Base-by-base conservation (phyloP, 2,113 vertebrate species). In the Bungarus multicinctus region DNA sequence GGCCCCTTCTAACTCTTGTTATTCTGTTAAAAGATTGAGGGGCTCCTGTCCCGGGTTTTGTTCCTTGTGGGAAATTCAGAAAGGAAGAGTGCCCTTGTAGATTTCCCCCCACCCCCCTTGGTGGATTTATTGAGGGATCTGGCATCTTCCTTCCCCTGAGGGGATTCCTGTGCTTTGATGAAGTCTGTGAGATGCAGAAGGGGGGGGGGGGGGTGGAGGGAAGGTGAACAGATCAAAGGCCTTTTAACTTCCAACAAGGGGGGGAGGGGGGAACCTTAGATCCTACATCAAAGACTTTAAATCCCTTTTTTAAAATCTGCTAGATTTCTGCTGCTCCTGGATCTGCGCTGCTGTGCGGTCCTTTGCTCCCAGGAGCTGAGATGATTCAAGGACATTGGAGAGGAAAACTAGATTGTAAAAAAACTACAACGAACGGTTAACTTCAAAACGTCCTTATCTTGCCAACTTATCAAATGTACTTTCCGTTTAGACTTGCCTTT, bases 201-300 rank as follows among this genome's bases (percentile, higher is more conserved):
- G 0, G 10, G 11, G 27, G 58, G 14, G 7, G 1, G 7, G 58
- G 0, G 10, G 11, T 9, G 58, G 14, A 18, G 1, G 7, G 57
- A 22, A 1, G 47, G 47, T 50, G 27, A 30, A 10, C 58, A 64
- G 27, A 64, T 64, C 60, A 64, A 64, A 64, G 9, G 20, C 85
- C 43, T 86, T 20, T 45, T 47, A 23, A 27, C 45, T 25, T 45
- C 34, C 85, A 2, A 22, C 39, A 23, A 47, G 7, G 10, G 9
- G 9, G 23, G n/a, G n/a, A n/a, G n/a, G n/a, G n/a, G n/a, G n/a
- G n/a, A n/a, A 12, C 4, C 11, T 30, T 69, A n/a, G 60, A 30
- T 30, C 30, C 47, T 8, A 1, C 27, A 0, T 2, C 0, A 1
- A 34, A 14, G 30, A n/a, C 30, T 30, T 60, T 30, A 9, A 64